A percentile compares a stretch with the other conserved stretches of the same genome.
Evolutionary conservation across 2,888 invertebrate species (phyloP).

Genomic region (Hofmannophila pseudospretella): DNA sequence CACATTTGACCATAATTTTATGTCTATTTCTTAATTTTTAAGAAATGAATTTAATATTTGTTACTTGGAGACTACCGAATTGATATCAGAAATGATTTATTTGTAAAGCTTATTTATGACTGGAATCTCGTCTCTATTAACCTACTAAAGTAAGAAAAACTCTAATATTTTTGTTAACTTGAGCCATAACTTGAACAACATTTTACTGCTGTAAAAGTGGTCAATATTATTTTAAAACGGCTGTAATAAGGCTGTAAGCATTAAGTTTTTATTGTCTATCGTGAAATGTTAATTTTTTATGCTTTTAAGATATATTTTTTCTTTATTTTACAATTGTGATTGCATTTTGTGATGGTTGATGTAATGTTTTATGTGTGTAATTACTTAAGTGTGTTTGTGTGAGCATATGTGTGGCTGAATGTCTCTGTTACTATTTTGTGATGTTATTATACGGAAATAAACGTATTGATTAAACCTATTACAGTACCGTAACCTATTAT

Average conservation of each 20-base stretch:
- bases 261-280: constrained; percentile 63
- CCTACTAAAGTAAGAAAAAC: constrained; percentile 4
- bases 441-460: constrained; percentile 35
- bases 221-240: constrained; percentile 13
- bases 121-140: constrained; percentile 5
- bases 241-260: constrained; percentile 27
- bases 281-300: constrained; percentile 27
- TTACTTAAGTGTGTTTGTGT: constrained; percentile 10
- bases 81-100: no score
- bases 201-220: no score
- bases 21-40: no score
- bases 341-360: constrained; percentile 35
- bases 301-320: constrained; percentile 32
- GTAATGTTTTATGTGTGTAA: constrained; percentile 34
- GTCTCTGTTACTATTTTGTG: constrained; percentile 38
- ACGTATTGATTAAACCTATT: no score
- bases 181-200: constrained; percentile 4
- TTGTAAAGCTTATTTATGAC: no score
- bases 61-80: no score
- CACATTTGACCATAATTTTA: no score
- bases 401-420: constrained; percentile 16
- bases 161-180: constrained; percentile 6
- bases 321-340: constrained; percentile 23
- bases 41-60: no score
- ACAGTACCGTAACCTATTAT: no score